Conservation (phyloP, 2,113 vertebrate genomes). For the Stercorarius parasiticus region DNA sequence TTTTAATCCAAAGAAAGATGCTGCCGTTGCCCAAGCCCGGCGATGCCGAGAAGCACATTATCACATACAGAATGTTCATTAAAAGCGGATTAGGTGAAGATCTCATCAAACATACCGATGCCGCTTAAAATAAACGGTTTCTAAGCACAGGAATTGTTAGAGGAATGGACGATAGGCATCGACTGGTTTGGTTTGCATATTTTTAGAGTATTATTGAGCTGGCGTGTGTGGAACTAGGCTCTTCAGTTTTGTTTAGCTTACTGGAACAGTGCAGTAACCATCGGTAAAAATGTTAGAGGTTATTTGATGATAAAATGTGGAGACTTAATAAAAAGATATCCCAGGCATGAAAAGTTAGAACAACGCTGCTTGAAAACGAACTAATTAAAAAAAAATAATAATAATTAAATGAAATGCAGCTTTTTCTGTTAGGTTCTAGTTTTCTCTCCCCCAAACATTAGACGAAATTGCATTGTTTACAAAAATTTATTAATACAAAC, state of each 20-base stretch:
- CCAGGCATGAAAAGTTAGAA: conserved; percentile 32
- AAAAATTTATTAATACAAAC: conserved; percentile 99
- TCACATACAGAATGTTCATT: not conserved
- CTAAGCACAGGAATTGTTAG: not conserved
- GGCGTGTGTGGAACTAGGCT: not conserved
- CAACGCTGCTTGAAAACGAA: conserved; percentile 24
- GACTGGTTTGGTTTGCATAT: not conserved
- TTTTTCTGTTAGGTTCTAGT: conserved; percentile 54
- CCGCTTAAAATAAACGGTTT: not conserved
- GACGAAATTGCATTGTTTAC: conserved; percentile 95
- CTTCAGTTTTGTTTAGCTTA: conserved; percentile 8
- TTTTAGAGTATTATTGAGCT: not conserved
- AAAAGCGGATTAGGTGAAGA: conserved; percentile 19
- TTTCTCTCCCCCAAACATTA: conserved; percentile 87
- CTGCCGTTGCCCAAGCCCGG: not conserved
- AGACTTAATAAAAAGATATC: conserved; percentile 6
- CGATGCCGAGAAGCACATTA: not conserved
- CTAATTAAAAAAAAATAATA: conserved; percentile 1
- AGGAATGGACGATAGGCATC: not conserved
- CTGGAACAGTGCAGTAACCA: conserved; percentile 7
- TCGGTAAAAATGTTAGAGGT: conserved; percentile 7
- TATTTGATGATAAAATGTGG: conserved; percentile 20
- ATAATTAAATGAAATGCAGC: not conserved
- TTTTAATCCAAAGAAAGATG: not conserved
- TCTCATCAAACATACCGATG: not conserved